phyloP scores from a whole-genome alignment of 2,797 vertebrate genomes.

The Oreochromis mossambicus region DNA sequence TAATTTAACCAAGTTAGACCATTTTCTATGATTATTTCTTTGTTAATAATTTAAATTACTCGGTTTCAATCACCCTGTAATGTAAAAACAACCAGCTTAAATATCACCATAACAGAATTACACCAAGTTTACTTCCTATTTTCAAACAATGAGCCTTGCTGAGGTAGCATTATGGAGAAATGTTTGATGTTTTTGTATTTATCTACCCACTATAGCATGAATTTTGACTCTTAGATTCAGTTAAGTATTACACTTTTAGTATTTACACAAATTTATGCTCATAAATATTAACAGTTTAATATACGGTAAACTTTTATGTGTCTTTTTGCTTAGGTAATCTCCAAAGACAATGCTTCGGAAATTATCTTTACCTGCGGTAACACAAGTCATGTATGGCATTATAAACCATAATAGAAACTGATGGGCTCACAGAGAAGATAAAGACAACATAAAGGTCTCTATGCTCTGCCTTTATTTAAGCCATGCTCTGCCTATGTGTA shows the following conservation, averaged over 20 bases:
- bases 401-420: conserved; percentile 51
- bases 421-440: conserved; percentile 57
- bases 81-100: not conserved
- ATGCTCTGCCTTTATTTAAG: conserved; percentile 53
- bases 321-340: not conserved
- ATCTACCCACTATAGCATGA: not conserved
- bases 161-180: not conserved
- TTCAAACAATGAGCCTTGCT: not conserved
- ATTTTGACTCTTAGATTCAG: not conserved
- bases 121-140: not conserved
- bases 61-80: not conserved
- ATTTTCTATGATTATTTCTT: not conserved
- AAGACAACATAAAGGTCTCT: conserved; percentile 58
- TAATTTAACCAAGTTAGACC: not conserved
- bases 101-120: not conserved
- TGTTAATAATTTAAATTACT: not conserved
- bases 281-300: not conserved
- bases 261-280: not conserved
- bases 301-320: not conserved
- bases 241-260: not conserved
- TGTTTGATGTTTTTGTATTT: not conserved
- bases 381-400: conserved; percentile 45
- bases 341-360: not conserved
- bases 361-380: conserved; percentile 55
- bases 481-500: not conserved